A percentile compares a stretch with the other conserved stretches of the same genome.
Conservation (phyloP, 1,140 invertebrate genomes). For the Yoshiicerus persimilis region DNA sequence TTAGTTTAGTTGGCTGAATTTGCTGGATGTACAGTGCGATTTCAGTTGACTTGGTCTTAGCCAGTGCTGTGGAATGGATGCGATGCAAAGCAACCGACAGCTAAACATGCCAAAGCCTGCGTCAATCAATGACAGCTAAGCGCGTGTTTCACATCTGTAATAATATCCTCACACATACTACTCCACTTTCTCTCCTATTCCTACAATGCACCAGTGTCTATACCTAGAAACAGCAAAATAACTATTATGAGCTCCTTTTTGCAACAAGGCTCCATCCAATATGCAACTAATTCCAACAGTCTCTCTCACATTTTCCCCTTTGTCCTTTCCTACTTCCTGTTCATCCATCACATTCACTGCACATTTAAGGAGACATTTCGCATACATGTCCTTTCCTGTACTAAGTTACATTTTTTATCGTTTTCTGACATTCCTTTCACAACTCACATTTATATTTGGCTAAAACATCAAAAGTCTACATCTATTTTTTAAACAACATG, state of each 20-base stretch:
- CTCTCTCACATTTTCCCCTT: not conserved
- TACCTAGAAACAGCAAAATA: not conserved
- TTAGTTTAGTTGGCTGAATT: not conserved
- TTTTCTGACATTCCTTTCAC: not conserved
- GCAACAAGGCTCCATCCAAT: not conserved
- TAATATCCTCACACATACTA: not conserved
- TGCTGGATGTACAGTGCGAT: not conserved
- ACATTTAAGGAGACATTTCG: not conserved
- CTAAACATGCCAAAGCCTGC: constrained; percentile 9
- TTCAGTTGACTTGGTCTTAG: not conserved
- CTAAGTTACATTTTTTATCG: not conserved
- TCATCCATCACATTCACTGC: not conserved
- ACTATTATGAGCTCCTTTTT: not conserved
- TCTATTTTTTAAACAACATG: too few species aligned
- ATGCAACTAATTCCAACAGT: not conserved
- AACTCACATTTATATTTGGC: not conserved
- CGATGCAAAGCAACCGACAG: not conserved
- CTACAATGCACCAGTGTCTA: not conserved
- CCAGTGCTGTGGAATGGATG: not conserved
- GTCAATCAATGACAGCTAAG: constrained; percentile 29
- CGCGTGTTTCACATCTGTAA: constrained; percentile 30
- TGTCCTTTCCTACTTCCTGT: not conserved
- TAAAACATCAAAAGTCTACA: not conserved
- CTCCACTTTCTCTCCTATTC: not conserved
- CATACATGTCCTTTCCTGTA: not conserved